Evolutionary conservation across 23 tunicate genomes (phyloP), one percentile per base, ranked within the genome.

Genomic region (Halocynthia aurantium): DNA sequence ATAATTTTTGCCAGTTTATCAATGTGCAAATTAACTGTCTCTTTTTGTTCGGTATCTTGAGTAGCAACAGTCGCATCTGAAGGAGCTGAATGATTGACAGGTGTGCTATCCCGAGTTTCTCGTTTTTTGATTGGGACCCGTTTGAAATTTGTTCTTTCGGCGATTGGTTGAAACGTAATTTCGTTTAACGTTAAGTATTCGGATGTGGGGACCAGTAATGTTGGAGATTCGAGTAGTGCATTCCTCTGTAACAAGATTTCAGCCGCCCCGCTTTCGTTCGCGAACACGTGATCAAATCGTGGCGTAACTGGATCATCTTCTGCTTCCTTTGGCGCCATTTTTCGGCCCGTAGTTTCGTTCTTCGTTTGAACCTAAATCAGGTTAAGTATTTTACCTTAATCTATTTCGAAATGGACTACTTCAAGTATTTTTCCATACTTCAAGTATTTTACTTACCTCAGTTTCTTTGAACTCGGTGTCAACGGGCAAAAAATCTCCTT

Each of bases 251-350:
- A 49, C 22, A 65, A 15, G 22, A 65, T 11, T 9, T 65, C 70
- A 9, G 70, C 70, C 9, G 70, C 70, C 19, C 70, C 70, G 70
- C 31, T 49, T 15, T 11, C 70, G 22, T 65, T 49, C 49, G 49
- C 10, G 19, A 65, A 65, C 31, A 65, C 31, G 31, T 65, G 70
- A 20, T 65, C 49, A 6, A 65, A 65, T 65, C 70, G 15, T 10
- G 31, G 49, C 0, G 6, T 49, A 0, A 20, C 31, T 65, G 17
- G 22, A 11, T 9, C 10, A 10, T 6, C 5, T 65, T 65, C 44
- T 31, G 1, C 70, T 65, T 65, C 31, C 19, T 15, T 65, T 65
- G 70, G 70, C 44, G 44, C 44, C 44, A 31, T 31, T 31, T 31
- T 31, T 65, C 2, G 13, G 19, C 9, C 70, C 22, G 19, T 11